Conservation (phyloP, 2,888 invertebrate genomes). For the Heteromurus nitidus region DNA sequence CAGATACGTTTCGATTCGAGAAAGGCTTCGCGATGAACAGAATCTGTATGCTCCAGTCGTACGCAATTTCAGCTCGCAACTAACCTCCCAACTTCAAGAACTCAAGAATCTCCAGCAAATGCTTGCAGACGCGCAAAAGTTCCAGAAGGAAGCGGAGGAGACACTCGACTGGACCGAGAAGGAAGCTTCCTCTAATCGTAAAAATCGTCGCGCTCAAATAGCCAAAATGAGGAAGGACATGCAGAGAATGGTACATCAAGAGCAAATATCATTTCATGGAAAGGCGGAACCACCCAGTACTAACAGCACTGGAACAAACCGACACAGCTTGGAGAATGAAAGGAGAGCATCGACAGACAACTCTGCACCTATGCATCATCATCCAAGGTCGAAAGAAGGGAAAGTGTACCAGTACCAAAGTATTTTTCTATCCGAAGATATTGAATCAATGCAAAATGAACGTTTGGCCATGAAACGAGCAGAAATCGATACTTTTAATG, state of each 20-base stretch:
- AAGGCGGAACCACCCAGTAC: background rate
- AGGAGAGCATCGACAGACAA: too few species aligned
- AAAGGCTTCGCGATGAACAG: slow-evolving; percentile 61
- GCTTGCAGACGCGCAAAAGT: slow-evolving; percentile 67
- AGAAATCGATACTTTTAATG: slow-evolving; percentile 66
- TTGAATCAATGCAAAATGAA: slow-evolving; percentile 18
- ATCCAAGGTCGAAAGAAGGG: background rate
- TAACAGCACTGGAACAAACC: background rate
- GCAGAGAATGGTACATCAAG: slow-evolving; percentile 58
- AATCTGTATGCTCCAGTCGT: slow-evolving; percentile 65
- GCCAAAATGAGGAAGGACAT: slow-evolving; percentile 67
- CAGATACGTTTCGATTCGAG: slow-evolving; percentile 65
- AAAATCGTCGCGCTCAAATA: slow-evolving; percentile 63
- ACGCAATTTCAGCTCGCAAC: slow-evolving; percentile 63
- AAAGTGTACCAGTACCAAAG: background rate
- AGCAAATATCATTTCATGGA: slow-evolving; percentile 24
- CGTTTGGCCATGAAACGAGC: slow-evolving; percentile 45
- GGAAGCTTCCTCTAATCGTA: slow-evolving; percentile 65
- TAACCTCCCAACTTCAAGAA: slow-evolving; percentile 59
- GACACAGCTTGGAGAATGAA: too few species aligned
- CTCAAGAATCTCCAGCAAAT: slow-evolving; percentile 65
- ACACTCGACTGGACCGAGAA: slow-evolving; percentile 66
- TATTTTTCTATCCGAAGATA: background rate
- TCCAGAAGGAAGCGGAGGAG: slow-evolving; percentile 59
- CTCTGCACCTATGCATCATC: too few species aligned